Base-by-base conservation (phyloP, 2,888 invertebrate genomes). In the Gnatocerus cornutus region DNA sequence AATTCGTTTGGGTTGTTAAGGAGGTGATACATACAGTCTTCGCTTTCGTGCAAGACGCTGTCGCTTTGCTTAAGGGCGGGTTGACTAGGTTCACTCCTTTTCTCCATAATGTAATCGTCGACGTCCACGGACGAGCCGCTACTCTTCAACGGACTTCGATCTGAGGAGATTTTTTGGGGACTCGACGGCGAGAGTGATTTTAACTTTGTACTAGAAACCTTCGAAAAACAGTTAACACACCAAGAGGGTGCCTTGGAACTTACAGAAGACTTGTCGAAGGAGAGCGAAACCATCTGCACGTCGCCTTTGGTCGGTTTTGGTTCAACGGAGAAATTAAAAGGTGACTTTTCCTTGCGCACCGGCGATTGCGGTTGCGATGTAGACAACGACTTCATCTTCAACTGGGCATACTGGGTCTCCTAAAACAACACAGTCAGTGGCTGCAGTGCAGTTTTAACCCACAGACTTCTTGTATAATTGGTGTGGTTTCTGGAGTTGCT, bases 401-500 rank as follows among this genome's bases (percentile, higher is more conserved):
- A 33, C 41, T 37, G 45, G 8, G 65, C 16, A 21, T 59, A 59
- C 14, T 45, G 45, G 14, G 30, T 4, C 12, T 74, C 75, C 73
- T 75, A 53, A 52, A 52, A 48, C 29, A n/a, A 16, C 29, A 50
- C 3, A 13, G 27, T 29, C 7, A 27, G 30, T 30, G 12, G 3
- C 9, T 5, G 14, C 6, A 0, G 14, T 37, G 37, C 8, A 21
- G 9, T 10, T 27, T 41, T 9, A 13, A 63, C 10, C 5, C 12
- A 64, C 69, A 8, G 14, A 65, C 65, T 48, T 68, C 68, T 53
- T 58, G 65, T 8, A 71, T 92, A 14, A 94, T 89, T 1, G 95
- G 95, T 39, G 95, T 95, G 50, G 94, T 95, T 86, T 95, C 95
- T 0, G 95, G 95, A 4, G 95, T 95, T 2, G 95, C 95, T 86